These are phyloP conservation scores for Notolabrus celidotus DNA, from an alignment of 2,797 vertebrate species.

Conservation along the genomic window DNA sequence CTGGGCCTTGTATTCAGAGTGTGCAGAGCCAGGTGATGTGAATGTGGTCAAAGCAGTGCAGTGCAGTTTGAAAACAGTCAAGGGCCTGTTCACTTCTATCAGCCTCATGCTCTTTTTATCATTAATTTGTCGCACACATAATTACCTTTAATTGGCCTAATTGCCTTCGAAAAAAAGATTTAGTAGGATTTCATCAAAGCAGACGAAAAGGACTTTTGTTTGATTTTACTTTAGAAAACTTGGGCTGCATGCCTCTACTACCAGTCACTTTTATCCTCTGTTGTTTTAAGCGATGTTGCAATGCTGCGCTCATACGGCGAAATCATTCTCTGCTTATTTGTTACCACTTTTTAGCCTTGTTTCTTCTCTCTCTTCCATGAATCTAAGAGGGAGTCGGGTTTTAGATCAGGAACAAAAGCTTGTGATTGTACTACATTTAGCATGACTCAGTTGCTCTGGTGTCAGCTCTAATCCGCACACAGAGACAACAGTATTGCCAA, in stretches of 20 bases:
- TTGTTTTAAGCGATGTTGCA: slow-evolving; percentile 67
- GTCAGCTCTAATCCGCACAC: slow-evolving; percentile 85
- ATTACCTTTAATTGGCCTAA: slow-evolving; percentile 17
- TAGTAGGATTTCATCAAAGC: slow-evolving; percentile 36
- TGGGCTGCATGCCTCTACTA: slow-evolving; percentile 26
- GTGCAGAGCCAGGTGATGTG: slow-evolving; percentile 47
- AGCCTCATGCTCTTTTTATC: slow-evolving; percentile 4
- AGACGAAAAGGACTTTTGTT: slow-evolving; percentile 13
- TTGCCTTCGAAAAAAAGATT: slow-evolving; percentile 12
- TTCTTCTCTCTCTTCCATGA: slow-evolving; percentile 61
- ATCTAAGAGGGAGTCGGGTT: slow-evolving; percentile 68
- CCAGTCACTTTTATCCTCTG: slow-evolving; percentile 52
- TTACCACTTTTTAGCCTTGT: slow-evolving; percentile 55
- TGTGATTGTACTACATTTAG: slow-evolving; percentile 84
- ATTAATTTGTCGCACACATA: slow-evolving; percentile 15
- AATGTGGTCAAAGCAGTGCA: slow-evolving; percentile 38
- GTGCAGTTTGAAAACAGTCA: slow-evolving; percentile 33
- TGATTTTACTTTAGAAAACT: slow-evolving; percentile 45
- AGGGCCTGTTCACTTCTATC: slow-evolving; percentile 9
- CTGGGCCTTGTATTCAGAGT: slow-evolving; percentile 26
- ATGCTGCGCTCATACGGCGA: slow-evolving; percentile 67
- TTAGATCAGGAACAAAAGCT: slow-evolving; percentile 82
- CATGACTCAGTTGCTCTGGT: slow-evolving; percentile 84
- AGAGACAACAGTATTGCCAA: slow-evolving; percentile 84
- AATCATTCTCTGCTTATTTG: slow-evolving; percentile 70